Evolutionary conservation across 1,140 invertebrate genomes (phyloP).

Genomic region (Plectus sambesii): DNA sequence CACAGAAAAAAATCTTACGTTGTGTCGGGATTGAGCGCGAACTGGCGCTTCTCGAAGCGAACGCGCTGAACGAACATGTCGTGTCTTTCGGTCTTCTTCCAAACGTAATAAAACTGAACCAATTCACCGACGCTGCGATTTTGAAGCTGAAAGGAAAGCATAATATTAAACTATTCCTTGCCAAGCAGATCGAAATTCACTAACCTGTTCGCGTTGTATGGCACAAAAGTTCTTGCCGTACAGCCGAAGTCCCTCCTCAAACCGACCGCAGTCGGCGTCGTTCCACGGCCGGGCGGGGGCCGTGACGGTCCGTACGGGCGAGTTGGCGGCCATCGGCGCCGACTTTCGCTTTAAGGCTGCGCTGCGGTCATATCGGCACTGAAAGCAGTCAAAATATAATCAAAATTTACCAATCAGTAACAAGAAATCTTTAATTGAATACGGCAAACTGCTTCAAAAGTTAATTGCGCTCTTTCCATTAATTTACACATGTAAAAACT

Average conservation of each 20-base stretch:
- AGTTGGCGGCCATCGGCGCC: conserved; percentile 9
- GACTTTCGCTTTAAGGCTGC: too few species aligned
- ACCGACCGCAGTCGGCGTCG: conserved; percentile 90
- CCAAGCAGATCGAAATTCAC: conserved; percentile 16
- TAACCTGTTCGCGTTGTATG: conserved; percentile 82
- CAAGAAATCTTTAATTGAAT: too few species aligned
- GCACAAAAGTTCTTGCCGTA: conserved; percentile 92
- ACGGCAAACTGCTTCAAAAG: conserved; percentile 7
- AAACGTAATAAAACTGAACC: conserved; percentile 94
- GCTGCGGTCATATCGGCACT: too few species aligned
- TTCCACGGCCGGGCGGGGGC: conserved; percentile 67
- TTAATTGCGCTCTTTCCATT: too few species aligned
- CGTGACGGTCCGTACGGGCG: conserved; percentile 5
- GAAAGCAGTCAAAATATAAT: too few species aligned
- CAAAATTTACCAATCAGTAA: too few species aligned
- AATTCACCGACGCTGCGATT: conserved; percentile 89
- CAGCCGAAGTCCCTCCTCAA: conserved; percentile 78
- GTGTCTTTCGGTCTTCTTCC: conserved; percentile 96
- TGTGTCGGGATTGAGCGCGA: too few species aligned
- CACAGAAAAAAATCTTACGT: too few species aligned
- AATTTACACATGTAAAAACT: too few species aligned
- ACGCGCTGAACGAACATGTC: conserved; percentile 70
- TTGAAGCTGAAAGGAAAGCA: conserved; percentile 55
- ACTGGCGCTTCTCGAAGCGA: too few species aligned
- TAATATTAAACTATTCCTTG: conserved; percentile 13